These are phyloP conservation scores for Apistogramma diplotaenia DNA, from an alignment of 2,113 vertebrate genomes.

Conservation along the genomic window DNA sequence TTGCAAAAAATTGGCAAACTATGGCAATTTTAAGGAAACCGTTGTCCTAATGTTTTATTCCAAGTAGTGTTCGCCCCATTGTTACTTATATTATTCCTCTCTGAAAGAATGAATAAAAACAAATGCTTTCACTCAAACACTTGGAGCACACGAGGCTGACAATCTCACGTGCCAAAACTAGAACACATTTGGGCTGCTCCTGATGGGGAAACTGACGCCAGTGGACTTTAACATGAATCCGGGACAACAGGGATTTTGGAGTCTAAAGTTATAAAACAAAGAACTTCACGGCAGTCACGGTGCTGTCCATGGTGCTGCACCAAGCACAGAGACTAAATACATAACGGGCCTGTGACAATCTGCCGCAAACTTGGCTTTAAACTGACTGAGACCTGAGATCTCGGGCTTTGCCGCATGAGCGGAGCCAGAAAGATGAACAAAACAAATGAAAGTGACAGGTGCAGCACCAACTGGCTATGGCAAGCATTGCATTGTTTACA, in stretches of 20 bases:
- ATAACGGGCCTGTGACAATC: neutral
- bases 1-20: neutral
- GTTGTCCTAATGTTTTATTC: neutral
- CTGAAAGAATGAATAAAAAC: neutral
- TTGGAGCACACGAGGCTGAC: neutral
- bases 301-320: constrained; percentile 62
- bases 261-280: neutral
- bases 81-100: neutral
- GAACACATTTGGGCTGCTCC: neutral
- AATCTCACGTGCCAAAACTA: neutral
- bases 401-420: neutral
- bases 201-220: neutral
- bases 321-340: neutral
- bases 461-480: neutral
- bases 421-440: neutral
- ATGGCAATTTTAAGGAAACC: neutral
- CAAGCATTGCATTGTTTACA: neutral
- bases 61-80: too few species aligned
- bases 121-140: neutral
- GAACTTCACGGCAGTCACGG: neutral
- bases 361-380: neutral
- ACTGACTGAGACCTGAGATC: neutral
- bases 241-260: neutral
- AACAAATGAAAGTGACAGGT: neutral
- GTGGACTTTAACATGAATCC: neutral